A percentile compares a stretch with the other conserved stretches of the same genome.
Evolutionary conservation across 1,140 invertebrate species (phyloP).

Genomic region (Berghia stephanieae): DNA sequence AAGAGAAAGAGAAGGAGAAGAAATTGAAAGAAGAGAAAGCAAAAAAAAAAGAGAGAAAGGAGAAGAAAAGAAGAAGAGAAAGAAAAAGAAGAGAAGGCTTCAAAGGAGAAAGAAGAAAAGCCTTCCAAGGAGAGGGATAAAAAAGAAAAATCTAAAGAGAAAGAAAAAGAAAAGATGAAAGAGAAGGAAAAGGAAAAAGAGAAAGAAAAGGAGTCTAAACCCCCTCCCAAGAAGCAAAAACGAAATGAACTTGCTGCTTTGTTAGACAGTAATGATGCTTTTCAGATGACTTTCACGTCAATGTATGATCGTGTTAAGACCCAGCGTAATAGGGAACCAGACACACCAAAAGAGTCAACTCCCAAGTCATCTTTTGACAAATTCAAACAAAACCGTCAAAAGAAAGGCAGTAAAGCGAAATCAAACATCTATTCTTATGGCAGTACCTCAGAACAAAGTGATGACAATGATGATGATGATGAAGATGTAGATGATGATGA

Average conservation of each 20-base stretch:
- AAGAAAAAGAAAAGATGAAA: conserved; percentile 8
- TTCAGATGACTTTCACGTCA: conserved; percentile 78
- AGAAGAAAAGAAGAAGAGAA: conserved; percentile 15
- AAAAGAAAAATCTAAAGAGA: conserved; percentile 17
- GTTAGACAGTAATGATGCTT: conserved; percentile 30
- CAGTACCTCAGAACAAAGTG: conserved; percentile 30
- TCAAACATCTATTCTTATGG: conserved; percentile 28
- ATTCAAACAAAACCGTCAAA: conserved; percentile 28
- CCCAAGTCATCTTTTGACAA: conserved; percentile 41
- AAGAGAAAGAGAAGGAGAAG: conserved; percentile 3
- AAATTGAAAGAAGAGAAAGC: conserved; percentile 18
- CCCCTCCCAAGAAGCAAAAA: conserved; percentile 32
- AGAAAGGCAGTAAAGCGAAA: conserved; percentile 37
- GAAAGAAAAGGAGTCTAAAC: conserved; percentile 15
- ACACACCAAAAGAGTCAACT: conserved; percentile 12
- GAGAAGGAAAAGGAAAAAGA: conserved; percentile 12
- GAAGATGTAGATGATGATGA: no score
- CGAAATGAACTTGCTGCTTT: conserved; percentile 31
- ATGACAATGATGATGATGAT: no score
- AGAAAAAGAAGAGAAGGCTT: background rate
- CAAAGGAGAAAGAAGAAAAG: background rate
- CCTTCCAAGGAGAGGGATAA: background rate
- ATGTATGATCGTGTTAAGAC: conserved; percentile 99
- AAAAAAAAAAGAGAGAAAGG: background rate
- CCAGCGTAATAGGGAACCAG: conserved; percentile 63